Base-by-base conservation (phyloP, 2,113 vertebrate species). In the Phoxinus phoxinus region DNA sequence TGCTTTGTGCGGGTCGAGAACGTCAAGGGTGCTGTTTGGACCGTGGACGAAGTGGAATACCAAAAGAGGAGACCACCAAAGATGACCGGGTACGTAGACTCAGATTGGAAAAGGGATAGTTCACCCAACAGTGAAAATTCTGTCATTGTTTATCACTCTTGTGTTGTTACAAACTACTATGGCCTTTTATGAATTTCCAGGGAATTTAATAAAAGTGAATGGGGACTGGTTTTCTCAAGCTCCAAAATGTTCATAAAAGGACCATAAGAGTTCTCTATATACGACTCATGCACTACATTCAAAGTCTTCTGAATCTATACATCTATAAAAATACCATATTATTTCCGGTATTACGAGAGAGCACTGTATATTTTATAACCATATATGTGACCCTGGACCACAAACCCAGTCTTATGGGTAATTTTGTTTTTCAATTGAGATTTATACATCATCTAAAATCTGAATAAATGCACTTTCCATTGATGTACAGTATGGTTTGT, bases 21-120 rank as follows among this genome's bases (percentile, higher is more conserved):
- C 23, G 98, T 99, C 93, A 99, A 99, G 92, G 98, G 98, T 1
- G 98, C 98, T 0, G 98, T 99, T 89, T 99, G 98, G 98, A 99
- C 98, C 0, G 98, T 99, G 90, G 98, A 99, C 5, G 98, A 99
- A 94, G 96, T 97, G 74, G 98, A 99, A 92, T 99, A 99, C 94
- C 98, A 99, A 96, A 99, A 99, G 95, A 94, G 98, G 95, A 98
- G 98, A 95, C 98, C 98, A 89, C 98, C 97, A 96, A 99, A 99
- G 97, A 99, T 99, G 98, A 99, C 98, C 15, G 97, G 98, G 98
- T 99, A 91, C 25, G 95, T 91, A 58, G 23, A 3, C 25, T 53
- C 58, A 11, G 3, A 32, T 12, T 15, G 61, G 23, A 4, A 67
- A 35, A 32, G 63, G 6, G 15, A 65, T 7, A 3, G 15, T 67